phyloP scores from a whole-genome alignment of 1,140 invertebrate genomes.

The Eurosta solidaginis region DNA sequence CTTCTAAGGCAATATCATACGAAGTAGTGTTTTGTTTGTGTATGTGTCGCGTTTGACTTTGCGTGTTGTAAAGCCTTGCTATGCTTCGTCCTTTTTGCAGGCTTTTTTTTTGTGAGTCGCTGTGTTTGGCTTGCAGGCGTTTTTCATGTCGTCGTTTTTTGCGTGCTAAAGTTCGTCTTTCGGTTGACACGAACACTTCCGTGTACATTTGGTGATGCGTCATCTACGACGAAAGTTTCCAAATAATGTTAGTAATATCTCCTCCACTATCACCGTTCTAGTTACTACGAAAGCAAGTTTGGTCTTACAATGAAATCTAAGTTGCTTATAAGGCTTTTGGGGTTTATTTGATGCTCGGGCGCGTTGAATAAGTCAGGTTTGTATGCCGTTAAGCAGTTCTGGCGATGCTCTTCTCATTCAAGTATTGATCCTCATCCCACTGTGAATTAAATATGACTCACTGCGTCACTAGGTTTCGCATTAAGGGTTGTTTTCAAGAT shows the following conservation, averaged over 20 bases:
- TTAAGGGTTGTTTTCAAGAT: slow-evolving; percentile 2
- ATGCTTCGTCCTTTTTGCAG: background rate
- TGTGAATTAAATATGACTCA: background rate
- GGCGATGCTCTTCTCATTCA: background rate
- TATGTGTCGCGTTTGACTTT: background rate
- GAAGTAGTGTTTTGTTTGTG: background rate
- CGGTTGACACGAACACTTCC: slow-evolving; percentile 7
- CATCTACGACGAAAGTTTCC: background rate
- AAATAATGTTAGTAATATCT: background rate
- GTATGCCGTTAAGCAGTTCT: background rate
- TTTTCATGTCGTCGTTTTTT: background rate
- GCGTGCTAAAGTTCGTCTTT: slow-evolving; percentile 16
- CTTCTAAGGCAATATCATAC: too few relatives aligned
- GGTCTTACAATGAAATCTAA: background rate
- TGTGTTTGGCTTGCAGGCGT: background rate
- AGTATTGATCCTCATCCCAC: background rate
- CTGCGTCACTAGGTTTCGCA: background rate
- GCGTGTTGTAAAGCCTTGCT: background rate
- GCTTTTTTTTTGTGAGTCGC: background rate
- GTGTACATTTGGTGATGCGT: background rate
- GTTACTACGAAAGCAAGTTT: background rate
- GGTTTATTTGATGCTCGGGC: background rate
- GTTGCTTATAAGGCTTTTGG: background rate
- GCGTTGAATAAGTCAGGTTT: too few relatives aligned
- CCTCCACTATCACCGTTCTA: background rate